phyloP scores from a whole-genome alignment of 2,888 invertebrate genomes.

The Pristionchus entomophagus region DNA sequence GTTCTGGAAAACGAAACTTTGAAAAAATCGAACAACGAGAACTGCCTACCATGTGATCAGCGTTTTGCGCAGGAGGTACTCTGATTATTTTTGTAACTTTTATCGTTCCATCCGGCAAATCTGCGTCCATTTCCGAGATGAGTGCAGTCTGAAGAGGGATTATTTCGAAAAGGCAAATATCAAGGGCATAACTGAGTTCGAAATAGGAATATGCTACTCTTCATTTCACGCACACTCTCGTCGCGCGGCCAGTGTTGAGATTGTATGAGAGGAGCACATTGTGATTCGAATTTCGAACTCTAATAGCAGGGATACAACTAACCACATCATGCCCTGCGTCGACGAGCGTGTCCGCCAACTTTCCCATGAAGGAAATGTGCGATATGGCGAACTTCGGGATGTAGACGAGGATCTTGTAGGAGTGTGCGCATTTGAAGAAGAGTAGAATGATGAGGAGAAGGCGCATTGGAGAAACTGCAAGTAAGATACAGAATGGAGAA shows the following conservation, averaged over 20 bases:
- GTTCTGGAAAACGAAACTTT: background rate
- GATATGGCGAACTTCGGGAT: constrained; percentile 55
- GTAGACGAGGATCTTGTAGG: constrained; percentile 54
- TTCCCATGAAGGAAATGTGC: constrained; percentile 56
- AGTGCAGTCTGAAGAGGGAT: constrained; percentile 19
- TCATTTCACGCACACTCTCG: no score
- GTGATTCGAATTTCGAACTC: no score
- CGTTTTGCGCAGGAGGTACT: background rate
- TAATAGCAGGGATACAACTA: background rate
- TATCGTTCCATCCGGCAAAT: background rate
- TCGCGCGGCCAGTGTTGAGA: no score
- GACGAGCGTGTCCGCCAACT: constrained; percentile 53
- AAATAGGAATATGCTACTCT: background rate
- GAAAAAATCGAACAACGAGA: no score
- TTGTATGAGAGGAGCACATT: background rate
- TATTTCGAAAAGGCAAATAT: no score
- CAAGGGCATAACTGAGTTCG: no score
- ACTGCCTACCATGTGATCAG: constrained; percentile 35
- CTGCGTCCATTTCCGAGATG: constrained; percentile 4
- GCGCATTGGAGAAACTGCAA: no score
- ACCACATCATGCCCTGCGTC: constrained; percentile 60
- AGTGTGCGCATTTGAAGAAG: background rate
- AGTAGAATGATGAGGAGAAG: background rate
- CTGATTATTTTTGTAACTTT: constrained; percentile 6
- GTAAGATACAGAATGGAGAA: no score